Conservation (phyloP, 2,888 invertebrate species). For the Tromatobia lineatoria region DNA sequence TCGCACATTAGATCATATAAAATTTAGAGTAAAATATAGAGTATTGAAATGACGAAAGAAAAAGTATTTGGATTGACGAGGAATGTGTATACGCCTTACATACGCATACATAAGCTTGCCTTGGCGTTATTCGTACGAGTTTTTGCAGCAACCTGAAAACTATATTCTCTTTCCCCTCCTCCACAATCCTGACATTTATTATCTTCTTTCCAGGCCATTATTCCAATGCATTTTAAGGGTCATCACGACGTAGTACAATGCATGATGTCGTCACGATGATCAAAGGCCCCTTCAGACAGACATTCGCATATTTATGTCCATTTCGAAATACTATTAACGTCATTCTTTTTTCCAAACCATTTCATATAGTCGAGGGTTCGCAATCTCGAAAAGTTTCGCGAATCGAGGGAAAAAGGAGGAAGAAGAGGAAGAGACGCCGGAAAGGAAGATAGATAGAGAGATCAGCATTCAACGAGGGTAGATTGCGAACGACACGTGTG, state of each 20-base stretch:
- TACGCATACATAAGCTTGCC: background rate
- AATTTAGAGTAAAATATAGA: no score
- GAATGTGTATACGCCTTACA: background rate
- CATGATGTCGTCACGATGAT: conserved; percentile 38
- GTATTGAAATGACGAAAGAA: no score
- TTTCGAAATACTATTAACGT: conserved; percentile 49
- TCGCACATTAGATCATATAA: no score
- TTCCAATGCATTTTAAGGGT: conserved; percentile 20
- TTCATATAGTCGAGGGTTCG: conserved; percentile 32
- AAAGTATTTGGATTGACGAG: no score
- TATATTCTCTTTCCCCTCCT: background rate
- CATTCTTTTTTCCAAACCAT: conserved; percentile 57
- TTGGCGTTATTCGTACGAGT: conserved; percentile 8
- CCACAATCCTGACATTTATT: background rate
- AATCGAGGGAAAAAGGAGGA: conserved; percentile 21
- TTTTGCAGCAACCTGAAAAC: background rate
- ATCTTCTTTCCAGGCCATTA: conserved; percentile 31
- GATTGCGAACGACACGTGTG: conserved; percentile 70
- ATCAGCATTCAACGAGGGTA: conserved; percentile 64
- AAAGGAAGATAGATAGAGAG: conserved; percentile 54
- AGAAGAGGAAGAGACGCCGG: conserved; percentile 26
- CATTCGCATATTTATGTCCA: conserved; percentile 53
- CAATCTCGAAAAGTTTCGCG: conserved; percentile 37
- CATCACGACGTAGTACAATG: background rate
- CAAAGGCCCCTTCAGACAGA: conserved; percentile 7